Base-by-base conservation (phyloP, 2,888 invertebrate species). In the Apotomis capreana region DNA sequence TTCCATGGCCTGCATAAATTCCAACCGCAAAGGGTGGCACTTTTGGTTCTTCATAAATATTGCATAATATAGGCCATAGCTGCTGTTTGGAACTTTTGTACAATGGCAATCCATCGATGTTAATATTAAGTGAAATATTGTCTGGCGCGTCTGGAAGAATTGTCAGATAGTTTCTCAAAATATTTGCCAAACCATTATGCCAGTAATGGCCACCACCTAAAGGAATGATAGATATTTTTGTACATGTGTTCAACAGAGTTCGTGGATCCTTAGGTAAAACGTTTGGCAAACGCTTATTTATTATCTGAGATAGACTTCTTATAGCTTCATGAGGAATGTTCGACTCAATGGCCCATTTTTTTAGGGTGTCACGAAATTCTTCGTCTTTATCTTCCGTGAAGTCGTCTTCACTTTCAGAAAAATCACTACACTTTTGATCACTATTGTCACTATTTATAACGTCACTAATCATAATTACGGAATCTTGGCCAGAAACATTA, bases 1-100 rank as follows among this genome's bases (percentile, higher is more conserved):
- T 74, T 44, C 57, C 54, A 9, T 26, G 57, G 8, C 73, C 73
- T 10, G 52, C 12, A 73, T 73, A 73, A 51, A 75, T 69, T 37
- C 71, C 73, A 12, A 75, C 52, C 10, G 73, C 67, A n/a, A 74
- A 62, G 13, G 69, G 71, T 3, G 54, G 36, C n/a, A 73, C 4
- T 12, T 61, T 54, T 26, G 74, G 70, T 55, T 36, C 44, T 76
- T 76, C 74, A 46, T 59, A 37, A 9, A 76, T 69, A 10, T 69
- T 73, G 58, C 68, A 71, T 46, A 75, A 68, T n/a, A 75, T 72
- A 10, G 75, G 75, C 74, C 75, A 76, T 6, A 76, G 58, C 59
- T 76, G 70, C 13, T 70, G 37, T 40, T 74, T 73, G 12, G 76
- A 74, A 44, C 73, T 74, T 12, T 73, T 74, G 26, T 46, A 76